Percentiles rank a stretch among this genome's conserved stretches.
These are phyloP conservation scores for Scaptodrosophila lebanonensis DNA, from an alignment of 1,140 invertebrate genomes.

Conservation along the genomic window DNA sequence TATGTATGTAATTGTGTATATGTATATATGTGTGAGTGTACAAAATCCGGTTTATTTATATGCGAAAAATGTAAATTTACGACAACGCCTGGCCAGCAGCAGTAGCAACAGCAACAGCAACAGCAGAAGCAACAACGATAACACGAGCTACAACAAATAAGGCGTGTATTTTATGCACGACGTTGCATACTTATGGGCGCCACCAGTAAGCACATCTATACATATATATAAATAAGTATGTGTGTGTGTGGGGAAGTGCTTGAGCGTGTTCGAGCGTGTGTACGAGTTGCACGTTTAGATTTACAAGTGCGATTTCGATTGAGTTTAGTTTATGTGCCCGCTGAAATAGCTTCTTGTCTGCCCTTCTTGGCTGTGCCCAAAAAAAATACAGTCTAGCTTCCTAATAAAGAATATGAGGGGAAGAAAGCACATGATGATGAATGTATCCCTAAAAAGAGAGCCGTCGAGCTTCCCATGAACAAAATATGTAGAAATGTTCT, in stretches of 20 bases:
- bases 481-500: too few relatives aligned
- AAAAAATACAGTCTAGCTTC: too few relatives aligned
- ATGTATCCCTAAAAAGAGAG: too few relatives aligned
- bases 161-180: constrained; percentile 55
- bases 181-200: constrained; percentile 56
- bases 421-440: too few relatives aligned
- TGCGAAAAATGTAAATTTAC: constrained; percentile 75
- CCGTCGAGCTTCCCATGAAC: too few relatives aligned
- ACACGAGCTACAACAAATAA: constrained; percentile 28
- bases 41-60: constrained; percentile 74
- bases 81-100: constrained; percentile 13
- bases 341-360: constrained; percentile 15
- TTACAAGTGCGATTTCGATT: constrained; percentile 61
- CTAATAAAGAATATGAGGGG: too few relatives aligned
- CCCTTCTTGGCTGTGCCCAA: too few relatives aligned
- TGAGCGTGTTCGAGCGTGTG: constrained; percentile 13
- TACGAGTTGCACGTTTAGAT: constrained; percentile 45
- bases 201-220: too few relatives aligned
- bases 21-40: constrained; percentile 46
- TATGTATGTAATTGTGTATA: too few relatives aligned
- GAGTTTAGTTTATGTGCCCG: constrained; percentile 51
- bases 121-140: neutral
- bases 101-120: constrained; percentile 15
- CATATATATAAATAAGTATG: too few relatives aligned
- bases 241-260: too few relatives aligned